Conservation (phyloP, 2,113 vertebrate species). For the Nesospiza acunhae region DNA sequence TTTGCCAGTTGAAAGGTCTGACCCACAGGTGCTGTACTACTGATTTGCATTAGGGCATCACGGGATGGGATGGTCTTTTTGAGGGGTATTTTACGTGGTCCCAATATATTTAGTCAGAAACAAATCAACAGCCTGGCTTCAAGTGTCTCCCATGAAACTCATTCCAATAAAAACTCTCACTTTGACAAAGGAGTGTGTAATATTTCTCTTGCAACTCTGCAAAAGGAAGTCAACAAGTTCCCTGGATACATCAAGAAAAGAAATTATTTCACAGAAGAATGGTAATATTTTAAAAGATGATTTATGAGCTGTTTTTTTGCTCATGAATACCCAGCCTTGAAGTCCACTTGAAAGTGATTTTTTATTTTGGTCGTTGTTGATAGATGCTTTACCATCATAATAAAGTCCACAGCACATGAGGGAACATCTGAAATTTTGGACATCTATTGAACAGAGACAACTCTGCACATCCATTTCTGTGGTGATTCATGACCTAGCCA, state of each 20-base stretch:
- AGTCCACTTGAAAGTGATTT: constrained; percentile 20
- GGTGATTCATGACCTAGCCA: background rate
- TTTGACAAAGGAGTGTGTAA: background rate
- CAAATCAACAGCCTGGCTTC: background rate
- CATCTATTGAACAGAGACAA: background rate
- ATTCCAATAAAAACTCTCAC: background rate
- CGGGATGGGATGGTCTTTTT: background rate
- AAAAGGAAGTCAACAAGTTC: background rate
- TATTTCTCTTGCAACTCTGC: background rate
- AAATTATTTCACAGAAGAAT: background rate
- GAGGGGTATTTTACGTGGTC: background rate
- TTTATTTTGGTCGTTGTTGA: background rate
- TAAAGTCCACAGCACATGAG: background rate
- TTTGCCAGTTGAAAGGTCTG: background rate
- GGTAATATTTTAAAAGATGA: constrained; percentile 21
- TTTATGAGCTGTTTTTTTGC: background rate
- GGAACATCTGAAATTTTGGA: background rate
- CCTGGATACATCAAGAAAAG: background rate
- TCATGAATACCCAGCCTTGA: background rate
- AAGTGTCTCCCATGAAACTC: background rate
- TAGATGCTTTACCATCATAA: background rate
- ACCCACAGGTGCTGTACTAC: background rate
- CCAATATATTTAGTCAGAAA: background rate
- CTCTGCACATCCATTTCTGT: background rate
- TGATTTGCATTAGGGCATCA: background rate